These are phyloP conservation scores for Euleptes europaea DNA, from an alignment of 2,113 vertebrate genomes.

Conservation along the genomic window DNA sequence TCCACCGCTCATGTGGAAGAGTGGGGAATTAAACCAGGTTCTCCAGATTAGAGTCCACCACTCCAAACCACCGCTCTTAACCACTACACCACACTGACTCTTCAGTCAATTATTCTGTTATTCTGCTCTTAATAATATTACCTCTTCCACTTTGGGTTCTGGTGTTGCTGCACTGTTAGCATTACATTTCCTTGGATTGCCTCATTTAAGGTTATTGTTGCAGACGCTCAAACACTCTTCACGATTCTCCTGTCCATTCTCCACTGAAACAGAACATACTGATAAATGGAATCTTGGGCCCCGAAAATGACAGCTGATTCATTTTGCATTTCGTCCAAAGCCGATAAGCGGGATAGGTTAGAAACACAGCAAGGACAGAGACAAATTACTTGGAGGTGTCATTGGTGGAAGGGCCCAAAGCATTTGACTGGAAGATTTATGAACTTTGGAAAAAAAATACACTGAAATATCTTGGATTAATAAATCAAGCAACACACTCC, in stretches of 20 bases:
- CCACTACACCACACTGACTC: too few species aligned
- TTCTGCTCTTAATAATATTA: not conserved
- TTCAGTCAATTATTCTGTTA: not conserved
- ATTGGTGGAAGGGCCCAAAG: not conserved
- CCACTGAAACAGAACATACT: not conserved
- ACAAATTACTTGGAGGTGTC: conserved; percentile 27
- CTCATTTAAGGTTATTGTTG: not conserved
- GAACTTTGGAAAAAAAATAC: conserved; percentile 1
- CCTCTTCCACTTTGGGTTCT: not conserved
- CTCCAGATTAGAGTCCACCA: too few species aligned
- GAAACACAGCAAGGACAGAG: conserved; percentile 6
- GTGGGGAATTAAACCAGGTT: too few species aligned
- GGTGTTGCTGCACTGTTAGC: not conserved
- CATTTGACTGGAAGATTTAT: conserved; percentile 38
- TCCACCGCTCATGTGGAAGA: too few species aligned
- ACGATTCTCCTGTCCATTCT: not conserved
- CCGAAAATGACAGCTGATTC: conserved; percentile 23
- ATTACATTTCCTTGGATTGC: not conserved
- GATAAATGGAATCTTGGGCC: not conserved
- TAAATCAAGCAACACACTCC: conserved; percentile 17
- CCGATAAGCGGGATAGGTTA: conserved; percentile 1
- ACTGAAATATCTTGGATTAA: conserved; percentile 14
- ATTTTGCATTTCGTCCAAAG: conserved; percentile 18
- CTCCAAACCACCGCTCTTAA: too few species aligned
- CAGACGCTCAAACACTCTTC: not conserved